phyloP scores from a whole-genome alignment of 1,140 invertebrate genomes.

The Acyrthosiphon pisum region DNA sequence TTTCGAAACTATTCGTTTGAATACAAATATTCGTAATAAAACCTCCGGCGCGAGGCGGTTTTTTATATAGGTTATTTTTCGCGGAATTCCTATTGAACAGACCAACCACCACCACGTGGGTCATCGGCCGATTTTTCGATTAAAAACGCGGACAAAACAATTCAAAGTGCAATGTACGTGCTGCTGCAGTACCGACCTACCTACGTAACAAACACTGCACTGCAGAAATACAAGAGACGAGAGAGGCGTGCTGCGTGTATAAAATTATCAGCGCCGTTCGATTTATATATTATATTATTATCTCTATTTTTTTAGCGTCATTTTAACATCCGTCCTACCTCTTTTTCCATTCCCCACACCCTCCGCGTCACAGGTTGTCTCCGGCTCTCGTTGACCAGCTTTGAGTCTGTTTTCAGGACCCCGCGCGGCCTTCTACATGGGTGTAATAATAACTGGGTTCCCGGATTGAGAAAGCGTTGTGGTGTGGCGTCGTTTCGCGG shows the following conservation, averaged over 20 bases:
- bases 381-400: background rate
- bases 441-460: background rate
- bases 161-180: constrained; percentile 39
- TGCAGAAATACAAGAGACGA: background rate
- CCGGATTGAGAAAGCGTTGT: constrained; percentile 24
- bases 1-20: background rate
- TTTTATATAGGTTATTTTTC: background rate
- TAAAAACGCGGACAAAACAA: constrained; percentile 23
- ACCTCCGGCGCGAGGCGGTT: background rate
- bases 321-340: background rate
- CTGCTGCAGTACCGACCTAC: background rate
- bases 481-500: background rate
- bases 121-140: constrained; percentile 43
- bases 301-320: background rate
- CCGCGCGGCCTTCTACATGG: too few species aligned
- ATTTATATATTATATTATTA: background rate
- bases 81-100: background rate
- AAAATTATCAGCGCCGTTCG: background rate
- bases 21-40: constrained; percentile 18
- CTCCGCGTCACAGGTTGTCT: background rate
- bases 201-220: background rate
- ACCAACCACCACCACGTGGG: background rate
- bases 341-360: background rate
- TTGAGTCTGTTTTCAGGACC: background rate
- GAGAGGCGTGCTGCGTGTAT: background rate